Base-by-base conservation (phyloP, 2,888 invertebrate genomes). In the Drosophila prolongata region DNA sequence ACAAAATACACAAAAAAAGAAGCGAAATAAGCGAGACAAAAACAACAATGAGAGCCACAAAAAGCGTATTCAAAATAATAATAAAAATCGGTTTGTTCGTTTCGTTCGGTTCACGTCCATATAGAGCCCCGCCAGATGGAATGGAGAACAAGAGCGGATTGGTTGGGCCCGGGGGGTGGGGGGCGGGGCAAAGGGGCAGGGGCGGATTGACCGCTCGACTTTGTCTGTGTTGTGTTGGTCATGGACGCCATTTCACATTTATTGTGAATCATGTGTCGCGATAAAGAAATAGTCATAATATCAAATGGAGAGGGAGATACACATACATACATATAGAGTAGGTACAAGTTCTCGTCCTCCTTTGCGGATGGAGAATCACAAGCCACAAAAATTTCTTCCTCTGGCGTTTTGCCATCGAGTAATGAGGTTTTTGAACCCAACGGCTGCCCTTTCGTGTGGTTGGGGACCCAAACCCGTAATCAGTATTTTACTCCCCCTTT, bases 41-140 rank as follows among this genome's bases (percentile, higher is more conserved):
- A 81, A 46, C 82, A 74, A 75, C 74, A 87, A 85, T 69, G 75
- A 75, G 72, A 81, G 70, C 57, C 67, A 75, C 58, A 87, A 88
- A 83, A 78, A 88, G 83, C 84, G 76, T 86, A 84, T 84, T 88
- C 83, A 84, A 84, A 83, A 84, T 84, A 88, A 88, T 83, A 83
- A 88, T 84, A 87, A 83, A 62, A 83, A 87, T 83, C 81, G 81
- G 81, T 78, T 82, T 75, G 86, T 64, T 78, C 71, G 75, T 79
- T 78, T 79, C 79, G 85, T 66, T 77, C 74, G 77, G 80, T 78
- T 78, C 78, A 74, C 57, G 78, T 78, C 47, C 77, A 71, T 64
- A 8, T 66, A 8, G 38, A 44, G 44, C 16, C 5, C 34, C 34
- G 62, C 72, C 76, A 78, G 78, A 76, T 78, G 80, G 64, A 44